Evolutionary conservation across 2,797 vertebrate species (phyloP).

Genomic region (Anas acuta): DNA sequence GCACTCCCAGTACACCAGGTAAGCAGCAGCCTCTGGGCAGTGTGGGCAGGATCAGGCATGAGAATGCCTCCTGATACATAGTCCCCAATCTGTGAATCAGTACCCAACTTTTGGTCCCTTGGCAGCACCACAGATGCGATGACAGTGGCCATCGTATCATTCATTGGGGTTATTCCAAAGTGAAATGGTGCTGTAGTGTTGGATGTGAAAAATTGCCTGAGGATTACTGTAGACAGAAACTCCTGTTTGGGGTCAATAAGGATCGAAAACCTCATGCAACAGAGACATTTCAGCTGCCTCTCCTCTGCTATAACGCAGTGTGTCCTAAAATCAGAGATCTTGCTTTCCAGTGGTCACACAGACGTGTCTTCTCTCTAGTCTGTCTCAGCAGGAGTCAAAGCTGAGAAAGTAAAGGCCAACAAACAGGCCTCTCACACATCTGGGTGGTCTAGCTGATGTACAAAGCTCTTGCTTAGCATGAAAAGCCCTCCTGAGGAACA

Average conservation of each 20-base stretch:
- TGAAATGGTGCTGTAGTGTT: not conserved
- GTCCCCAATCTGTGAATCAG: rapidly evolving
- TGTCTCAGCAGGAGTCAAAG: not conserved
- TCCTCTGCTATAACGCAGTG: not conserved
- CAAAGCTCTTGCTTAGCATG: not conserved
- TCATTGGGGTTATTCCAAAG: not conserved
- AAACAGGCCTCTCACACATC: not conserved
- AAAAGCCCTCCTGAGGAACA: not conserved
- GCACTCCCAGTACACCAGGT: not conserved
- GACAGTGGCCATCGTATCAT: not conserved
- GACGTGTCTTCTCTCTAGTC: not conserved
- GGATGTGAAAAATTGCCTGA: not conserved
- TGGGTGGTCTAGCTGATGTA: not conserved
- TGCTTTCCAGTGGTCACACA: not conserved
- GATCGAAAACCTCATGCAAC: not conserved
- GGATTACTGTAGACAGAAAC: not conserved
- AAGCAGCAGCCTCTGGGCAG: not conserved
- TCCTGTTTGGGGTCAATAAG: not conserved
- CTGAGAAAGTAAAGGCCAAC: not conserved
- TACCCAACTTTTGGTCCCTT: not conserved
- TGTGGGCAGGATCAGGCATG: not conserved
- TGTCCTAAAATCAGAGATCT: not conserved
- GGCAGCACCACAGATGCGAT: not conserved
- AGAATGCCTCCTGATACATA: not conserved
- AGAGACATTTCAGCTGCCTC: not conserved